Conservation (phyloP, 1,140 invertebrate species). For the Proctacanthus coquilletti region DNA sequence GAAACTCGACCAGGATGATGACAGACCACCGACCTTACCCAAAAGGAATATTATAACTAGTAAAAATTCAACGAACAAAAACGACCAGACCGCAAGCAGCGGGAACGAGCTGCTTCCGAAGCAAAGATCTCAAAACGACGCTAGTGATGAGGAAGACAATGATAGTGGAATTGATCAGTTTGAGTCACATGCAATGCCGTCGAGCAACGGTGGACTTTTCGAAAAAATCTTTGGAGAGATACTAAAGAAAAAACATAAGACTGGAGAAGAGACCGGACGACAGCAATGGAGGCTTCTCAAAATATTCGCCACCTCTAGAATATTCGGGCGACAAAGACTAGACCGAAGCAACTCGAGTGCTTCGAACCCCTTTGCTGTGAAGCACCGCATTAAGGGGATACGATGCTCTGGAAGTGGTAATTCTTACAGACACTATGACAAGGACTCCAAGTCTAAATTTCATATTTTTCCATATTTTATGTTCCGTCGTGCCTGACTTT, state of each 20-base stretch:
- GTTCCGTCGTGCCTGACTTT: background rate
- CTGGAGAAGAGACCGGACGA: too few relatives aligned
- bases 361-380: slow-evolving; percentile 12
- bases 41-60: slow-evolving; percentile 1
- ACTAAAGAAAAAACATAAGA: too few relatives aligned
- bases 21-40: background rate
- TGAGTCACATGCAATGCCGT: background rate
- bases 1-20: background rate
- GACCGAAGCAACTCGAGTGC: slow-evolving; percentile 1
- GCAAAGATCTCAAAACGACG: background rate
- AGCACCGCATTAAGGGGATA: slow-evolving; percentile 26
- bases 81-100: background rate
- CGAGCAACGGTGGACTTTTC: background rate
- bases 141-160: background rate
- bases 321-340: background rate
- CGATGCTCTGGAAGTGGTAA: slow-evolving; percentile 28
- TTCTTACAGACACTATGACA: background rate
- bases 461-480: background rate
- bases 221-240: background rate
- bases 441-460: background rate
- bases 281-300: background rate
- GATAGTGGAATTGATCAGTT: background rate
- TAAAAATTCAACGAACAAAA: background rate
- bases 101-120: background rate
- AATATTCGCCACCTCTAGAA: background rate